Evolutionary conservation across 2,888 invertebrate genomes (phyloP).

Genomic region (Orthosia gothica): DNA sequence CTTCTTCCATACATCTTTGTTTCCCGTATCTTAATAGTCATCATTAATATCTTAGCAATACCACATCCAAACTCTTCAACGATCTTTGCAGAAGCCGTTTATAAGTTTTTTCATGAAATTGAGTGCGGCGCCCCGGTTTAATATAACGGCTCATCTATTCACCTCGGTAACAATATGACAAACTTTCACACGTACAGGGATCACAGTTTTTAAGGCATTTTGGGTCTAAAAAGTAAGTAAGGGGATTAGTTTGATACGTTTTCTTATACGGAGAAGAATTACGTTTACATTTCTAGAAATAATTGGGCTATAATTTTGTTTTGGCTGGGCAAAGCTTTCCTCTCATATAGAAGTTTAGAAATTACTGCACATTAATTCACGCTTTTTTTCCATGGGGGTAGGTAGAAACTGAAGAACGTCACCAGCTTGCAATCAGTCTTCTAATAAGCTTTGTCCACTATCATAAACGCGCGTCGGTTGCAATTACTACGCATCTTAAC

Average conservation of each 20-base stretch:
- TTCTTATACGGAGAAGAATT: background rate
- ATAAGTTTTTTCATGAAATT: slow-evolving; percentile 88
- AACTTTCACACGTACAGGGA: slow-evolving; percentile 79
- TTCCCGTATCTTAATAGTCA: background rate
- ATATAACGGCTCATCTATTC: slow-evolving; percentile 87
- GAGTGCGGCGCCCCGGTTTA: slow-evolving; percentile 85
- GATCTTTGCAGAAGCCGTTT: slow-evolving; percentile 70
- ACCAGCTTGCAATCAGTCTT: too few relatives aligned
- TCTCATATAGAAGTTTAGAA: too few relatives aligned
- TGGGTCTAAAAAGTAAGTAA: slow-evolving; percentile 2
- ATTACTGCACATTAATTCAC: too few relatives aligned
- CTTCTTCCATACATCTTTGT: background rate
- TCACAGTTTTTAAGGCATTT: slow-evolving; percentile 43
- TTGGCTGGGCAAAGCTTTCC: too few relatives aligned
- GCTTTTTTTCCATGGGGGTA: too few relatives aligned
- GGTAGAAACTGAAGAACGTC: too few relatives aligned
- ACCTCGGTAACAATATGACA: slow-evolving; percentile 81
- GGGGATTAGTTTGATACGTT: slow-evolving; percentile 16
- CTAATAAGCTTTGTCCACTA: too few relatives aligned
- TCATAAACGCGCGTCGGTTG: too few relatives aligned
- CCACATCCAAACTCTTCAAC: slow-evolving; percentile 72
- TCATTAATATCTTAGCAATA: background rate
- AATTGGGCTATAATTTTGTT: background rate
- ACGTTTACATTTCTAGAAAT: too few relatives aligned
- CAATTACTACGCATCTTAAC: too few relatives aligned